Conservation (phyloP, 2,888 invertebrate species). For the Drosophila bunnanda region DNA sequence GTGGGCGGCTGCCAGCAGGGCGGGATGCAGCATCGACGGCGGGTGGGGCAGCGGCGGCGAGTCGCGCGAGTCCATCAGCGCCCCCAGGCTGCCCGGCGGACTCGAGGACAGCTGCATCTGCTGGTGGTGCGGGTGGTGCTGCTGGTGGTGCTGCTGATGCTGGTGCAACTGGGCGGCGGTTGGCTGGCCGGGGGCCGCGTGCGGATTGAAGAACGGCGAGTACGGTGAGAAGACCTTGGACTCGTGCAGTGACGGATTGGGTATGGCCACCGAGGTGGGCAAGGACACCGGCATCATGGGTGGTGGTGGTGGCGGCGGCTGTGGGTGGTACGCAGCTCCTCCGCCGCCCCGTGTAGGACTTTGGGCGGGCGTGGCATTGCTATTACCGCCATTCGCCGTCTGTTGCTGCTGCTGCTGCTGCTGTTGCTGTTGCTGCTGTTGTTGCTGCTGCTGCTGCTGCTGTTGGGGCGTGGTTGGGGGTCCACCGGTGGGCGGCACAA, state of each 20-base stretch:
- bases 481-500: slow-evolving; percentile 86
- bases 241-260: slow-evolving; percentile 97
- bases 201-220: slow-evolving; percentile 93
- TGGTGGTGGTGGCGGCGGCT: slow-evolving; percentile 87
- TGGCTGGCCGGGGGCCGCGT: slow-evolving; percentile 84
- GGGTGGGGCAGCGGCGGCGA: slow-evolving; percentile 94
- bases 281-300: slow-evolving; percentile 95
- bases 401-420: slow-evolving; percentile 59
- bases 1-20: slow-evolving; percentile 92
- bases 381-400: slow-evolving; percentile 73
- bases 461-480: slow-evolving; percentile 34
- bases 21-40: slow-evolving; percentile 93
- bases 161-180: slow-evolving; percentile 84
- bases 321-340: slow-evolving; percentile 79
- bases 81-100: slow-evolving; percentile 87
- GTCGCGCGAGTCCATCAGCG: slow-evolving; percentile 89
- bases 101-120: slow-evolving; percentile 84
- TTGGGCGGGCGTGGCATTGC: slow-evolving; percentile 85
- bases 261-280: slow-evolving; percentile 98
- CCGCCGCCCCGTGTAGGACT: slow-evolving; percentile 90
- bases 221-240: slow-evolving; percentile 97
- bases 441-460: slow-evolving; percentile 54
- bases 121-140: slow-evolving; percentile 59
- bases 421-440: slow-evolving; percentile 62
- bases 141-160: slow-evolving; percentile 47